Percentiles rank a stretch among this genome's conserved stretches.
phyloP scores from a whole-genome alignment of 2,888 invertebrate genomes.

The Chamaedrilus cognettii region DNA sequence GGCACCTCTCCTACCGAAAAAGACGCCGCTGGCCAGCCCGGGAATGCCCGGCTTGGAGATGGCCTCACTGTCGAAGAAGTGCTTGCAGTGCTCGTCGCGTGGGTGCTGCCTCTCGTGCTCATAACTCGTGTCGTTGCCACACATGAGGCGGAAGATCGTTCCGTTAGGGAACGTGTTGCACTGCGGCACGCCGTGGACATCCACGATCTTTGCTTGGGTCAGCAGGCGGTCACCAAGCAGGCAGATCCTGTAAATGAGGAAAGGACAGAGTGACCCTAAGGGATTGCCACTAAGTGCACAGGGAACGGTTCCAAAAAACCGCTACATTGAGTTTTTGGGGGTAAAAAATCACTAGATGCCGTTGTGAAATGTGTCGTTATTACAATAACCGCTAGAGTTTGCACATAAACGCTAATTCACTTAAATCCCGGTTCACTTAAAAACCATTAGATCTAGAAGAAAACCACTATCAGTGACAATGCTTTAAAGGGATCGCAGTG shows the following conservation, averaged over 20 bases:
- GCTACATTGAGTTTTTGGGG: too few relatives aligned
- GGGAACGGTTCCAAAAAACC: too few relatives aligned
- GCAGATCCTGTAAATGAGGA: constrained; percentile 87
- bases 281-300: too few relatives aligned
- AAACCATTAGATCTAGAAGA: too few relatives aligned
- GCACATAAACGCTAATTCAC: too few relatives aligned
- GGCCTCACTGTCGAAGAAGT: constrained; percentile 67
- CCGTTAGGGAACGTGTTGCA: constrained; percentile 85
- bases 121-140: constrained; percentile 57
- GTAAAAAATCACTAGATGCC: constrained; percentile 45
- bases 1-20: constrained; percentile 75
- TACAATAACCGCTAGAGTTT: too few relatives aligned
- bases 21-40: constrained; percentile 90
- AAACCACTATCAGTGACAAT: too few relatives aligned
- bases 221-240: constrained; percentile 88
- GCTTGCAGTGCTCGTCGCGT: constrained; percentile 67
- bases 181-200: constrained; percentile 51
- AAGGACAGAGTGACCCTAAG: too few relatives aligned
- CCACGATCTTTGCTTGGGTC: constrained; percentile 60
- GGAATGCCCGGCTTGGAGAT: constrained; percentile 79
- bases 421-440: too few relatives aligned
- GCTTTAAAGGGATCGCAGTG: too few relatives aligned
- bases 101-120: not conserved
- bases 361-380: not conserved
- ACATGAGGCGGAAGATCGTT: constrained; percentile 74